These are phyloP conservation scores for Phaethornis superciliosus DNA, from an alignment of 2,113 vertebrate genomes.

Conservation along the genomic window DNA sequence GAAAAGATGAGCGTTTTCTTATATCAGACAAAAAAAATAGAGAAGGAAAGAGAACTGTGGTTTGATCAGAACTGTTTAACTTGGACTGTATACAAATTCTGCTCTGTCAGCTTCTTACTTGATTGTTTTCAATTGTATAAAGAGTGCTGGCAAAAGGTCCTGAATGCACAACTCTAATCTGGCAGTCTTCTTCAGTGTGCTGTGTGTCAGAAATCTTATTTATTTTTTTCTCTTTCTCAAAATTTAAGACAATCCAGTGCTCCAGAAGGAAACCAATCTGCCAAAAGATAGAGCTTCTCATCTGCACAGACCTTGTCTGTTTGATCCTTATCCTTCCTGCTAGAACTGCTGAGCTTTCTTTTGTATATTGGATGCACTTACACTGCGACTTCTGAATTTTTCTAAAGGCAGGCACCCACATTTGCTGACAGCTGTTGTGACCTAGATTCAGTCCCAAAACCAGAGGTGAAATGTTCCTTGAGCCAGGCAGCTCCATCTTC, in stretches of 20 bases:
- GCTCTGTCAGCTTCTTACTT: not conserved
- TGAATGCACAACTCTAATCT: not conserved
- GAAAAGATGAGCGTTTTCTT: not conserved
- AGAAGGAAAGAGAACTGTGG: not conserved
- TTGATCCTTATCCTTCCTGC: not conserved
- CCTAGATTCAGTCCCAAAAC: not conserved
- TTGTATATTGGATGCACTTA: not conserved
- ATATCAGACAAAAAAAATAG: not conserved
- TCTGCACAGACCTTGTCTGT: not conserved
- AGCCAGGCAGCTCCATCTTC: not conserved
- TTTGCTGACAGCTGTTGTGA: not conserved
- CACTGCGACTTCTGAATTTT: not conserved
- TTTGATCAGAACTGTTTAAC: not conserved
- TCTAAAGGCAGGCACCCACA: fast-evolving
- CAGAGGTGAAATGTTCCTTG: not conserved
- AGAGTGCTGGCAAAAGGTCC: not conserved
- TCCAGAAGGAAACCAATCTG: not conserved
- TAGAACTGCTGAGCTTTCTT: not conserved
- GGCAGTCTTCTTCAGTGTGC: not conserved
- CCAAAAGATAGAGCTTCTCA: not conserved
- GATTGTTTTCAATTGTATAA: not conserved
- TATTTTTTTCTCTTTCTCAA: not conserved
- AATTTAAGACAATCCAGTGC: not conserved
- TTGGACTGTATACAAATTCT: not conserved
- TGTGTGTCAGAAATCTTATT: not conserved